Evolutionary conservation across 1,140 invertebrate genomes (phyloP), one percentile per base, ranked within the genome.

Genomic region (Caenorhabditis brenneri): DNA sequence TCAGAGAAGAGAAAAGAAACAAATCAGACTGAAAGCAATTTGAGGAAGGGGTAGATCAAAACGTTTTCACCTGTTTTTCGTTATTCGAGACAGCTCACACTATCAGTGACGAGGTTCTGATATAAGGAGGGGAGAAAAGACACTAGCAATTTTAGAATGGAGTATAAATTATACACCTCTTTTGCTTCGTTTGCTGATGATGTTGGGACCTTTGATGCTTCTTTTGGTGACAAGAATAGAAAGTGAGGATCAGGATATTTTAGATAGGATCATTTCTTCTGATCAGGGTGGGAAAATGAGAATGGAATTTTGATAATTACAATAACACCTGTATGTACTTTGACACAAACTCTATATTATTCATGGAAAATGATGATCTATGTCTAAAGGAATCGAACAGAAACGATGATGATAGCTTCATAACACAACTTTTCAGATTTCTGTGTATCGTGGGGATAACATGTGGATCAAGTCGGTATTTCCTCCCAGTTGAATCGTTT

Each of bases 221-320:
- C 9, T 9, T 42, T 42, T 42, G 5, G 39, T 42, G 39, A 42
- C 12, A 42, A 12, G 12, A 42, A 42, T 42, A 42, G 24, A 53
- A 81, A 55, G 80, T 81, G 22, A 36, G 79, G 19, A 24, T n/a
- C 19, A 51, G n/a, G n/a, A n/a, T n/a, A n/a, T n/a, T n/a, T n/a
- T n/a, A 12, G 12, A 6, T 6, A 12, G 12, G 12, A 42, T 42
- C 5, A n/a, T n/a, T n/a, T n/a, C n/a, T n/a, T n/a, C n/a, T n/a
- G n/a, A n/a, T n/a, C n/a, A n/a, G n/a, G n/a, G n/a, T n/a, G n/a
- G n/a, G n/a, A n/a, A n/a, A n/a, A n/a, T n/a, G n/a, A n/a, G n/a
- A n/a, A n/a, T n/a, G n/a, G n/a, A n/a, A n/a, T n/a, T n/a, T n/a
- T n/a, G n/a, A 46, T 46, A 12, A 46, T 46, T 46, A 12, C 42